Evolutionary conservation across 2,113 vertebrate species (phyloP).

Genomic region (Pygoscelis antarcticus): DNA sequence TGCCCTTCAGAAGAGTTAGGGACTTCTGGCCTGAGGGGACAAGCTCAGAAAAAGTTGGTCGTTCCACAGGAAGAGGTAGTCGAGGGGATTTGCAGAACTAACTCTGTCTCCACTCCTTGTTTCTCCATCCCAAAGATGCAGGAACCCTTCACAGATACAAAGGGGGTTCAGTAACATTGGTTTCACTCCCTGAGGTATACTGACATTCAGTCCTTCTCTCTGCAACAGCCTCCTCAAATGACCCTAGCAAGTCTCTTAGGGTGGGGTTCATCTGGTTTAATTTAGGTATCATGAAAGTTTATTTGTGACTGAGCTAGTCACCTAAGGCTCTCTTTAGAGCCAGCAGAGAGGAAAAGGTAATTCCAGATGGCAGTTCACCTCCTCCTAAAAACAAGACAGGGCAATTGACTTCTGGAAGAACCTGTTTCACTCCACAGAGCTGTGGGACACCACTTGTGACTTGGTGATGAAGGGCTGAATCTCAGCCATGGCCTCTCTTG

Average conservation of each 20-base stretch:
- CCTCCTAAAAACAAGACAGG: neutral
- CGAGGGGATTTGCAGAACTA: neutral
- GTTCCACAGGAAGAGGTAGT: neutral
- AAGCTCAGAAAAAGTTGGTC: neutral
- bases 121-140: neutral
- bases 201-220: neutral
- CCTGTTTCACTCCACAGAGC: neutral
- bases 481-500: neutral
- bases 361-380: neutral
- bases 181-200: neutral
- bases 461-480: neutral
- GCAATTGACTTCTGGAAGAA: neutral
- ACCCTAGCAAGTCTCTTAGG: neutral
- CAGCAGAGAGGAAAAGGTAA: neutral
- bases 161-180: neutral
- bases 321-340: neutral
- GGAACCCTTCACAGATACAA: neutral
- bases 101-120: neutral
- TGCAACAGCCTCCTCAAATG: neutral
- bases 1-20: neutral
- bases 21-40: accelerated
- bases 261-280: neutral
- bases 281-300: neutral
- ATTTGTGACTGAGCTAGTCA: neutral
- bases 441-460: neutral